Evolutionary conservation across 2,113 vertebrate genomes (phyloP).

Genomic region (Apteryx owenii): DNA sequence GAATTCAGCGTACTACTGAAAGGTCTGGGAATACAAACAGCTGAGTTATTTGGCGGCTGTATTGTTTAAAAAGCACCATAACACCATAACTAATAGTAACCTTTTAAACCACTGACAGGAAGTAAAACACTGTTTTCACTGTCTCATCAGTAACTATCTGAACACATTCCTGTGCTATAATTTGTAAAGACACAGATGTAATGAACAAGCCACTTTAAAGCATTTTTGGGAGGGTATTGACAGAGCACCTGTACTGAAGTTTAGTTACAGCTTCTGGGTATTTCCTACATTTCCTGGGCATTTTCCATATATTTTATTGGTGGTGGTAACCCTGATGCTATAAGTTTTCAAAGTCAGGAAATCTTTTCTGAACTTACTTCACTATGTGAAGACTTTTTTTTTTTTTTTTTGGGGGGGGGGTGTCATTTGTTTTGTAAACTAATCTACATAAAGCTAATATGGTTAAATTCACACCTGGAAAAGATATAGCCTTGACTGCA

Average conservation of each 20-base stretch:
- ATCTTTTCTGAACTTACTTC: background rate
- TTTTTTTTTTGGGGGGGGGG: too few species aligned
- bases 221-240: background rate
- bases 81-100: slow-evolving; percentile 21
- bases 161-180: background rate
- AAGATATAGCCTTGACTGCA: background rate
- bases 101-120: background rate
- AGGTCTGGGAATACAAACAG: background rate
- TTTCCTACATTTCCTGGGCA: background rate
- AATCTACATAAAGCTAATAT: fast-evolving
- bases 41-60: background rate
- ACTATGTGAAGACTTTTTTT: background rate
- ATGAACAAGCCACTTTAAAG: background rate
- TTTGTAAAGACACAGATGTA: background rate
- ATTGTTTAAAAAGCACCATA: slow-evolving; percentile 20
- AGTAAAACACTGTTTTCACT: background rate
- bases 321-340: background rate
- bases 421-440: background rate
- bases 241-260: background rate
- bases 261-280: background rate
- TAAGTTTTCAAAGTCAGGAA: background rate
- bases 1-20: background rate
- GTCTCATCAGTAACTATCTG: background rate
- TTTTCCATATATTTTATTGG: background rate
- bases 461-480: background rate